A percentile compares a stretch with the other conserved stretches of the same genome.
Evolutionary conservation across 1,140 invertebrate genomes (phyloP).

Genomic region (Trachymyrmex cornetzi): DNA sequence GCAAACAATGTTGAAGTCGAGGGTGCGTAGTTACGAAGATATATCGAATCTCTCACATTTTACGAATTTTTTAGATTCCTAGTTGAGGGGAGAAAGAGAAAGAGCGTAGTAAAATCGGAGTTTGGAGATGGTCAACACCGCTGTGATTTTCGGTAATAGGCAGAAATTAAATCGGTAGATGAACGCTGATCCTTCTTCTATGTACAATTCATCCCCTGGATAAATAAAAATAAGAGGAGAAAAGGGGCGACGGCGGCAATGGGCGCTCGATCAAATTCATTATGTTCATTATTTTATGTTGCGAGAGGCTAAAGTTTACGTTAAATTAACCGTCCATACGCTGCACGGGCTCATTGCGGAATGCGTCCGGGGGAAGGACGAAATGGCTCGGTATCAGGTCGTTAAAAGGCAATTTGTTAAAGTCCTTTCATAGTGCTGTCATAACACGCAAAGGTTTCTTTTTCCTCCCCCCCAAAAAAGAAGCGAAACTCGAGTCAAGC

Average conservation of each 20-base stretch:
- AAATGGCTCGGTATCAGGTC: constrained; percentile 49
- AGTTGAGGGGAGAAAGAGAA: background rate
- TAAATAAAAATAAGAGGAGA: background rate
- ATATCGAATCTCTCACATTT: constrained; percentile 29
- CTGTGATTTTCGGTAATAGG: constrained; percentile 46
- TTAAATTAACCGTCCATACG: constrained; percentile 48
- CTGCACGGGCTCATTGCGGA: constrained; percentile 38
- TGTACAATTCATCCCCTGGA: constrained; percentile 11
- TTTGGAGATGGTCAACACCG: constrained; percentile 17
- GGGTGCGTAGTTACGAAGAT: background rate
- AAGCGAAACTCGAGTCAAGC: background rate
- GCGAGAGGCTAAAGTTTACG: constrained; percentile 41
- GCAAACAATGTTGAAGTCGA: background rate
- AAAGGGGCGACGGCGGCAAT: background rate
- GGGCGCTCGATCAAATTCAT: constrained; percentile 58
- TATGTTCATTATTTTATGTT: constrained; percentile 48
- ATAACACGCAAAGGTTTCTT: constrained; percentile 56
- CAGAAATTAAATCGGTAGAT: constrained; percentile 40
- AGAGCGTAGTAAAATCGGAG: background rate
- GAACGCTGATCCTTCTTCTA: background rate
- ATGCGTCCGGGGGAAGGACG: constrained; percentile 3
- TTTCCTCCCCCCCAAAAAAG: background rate
- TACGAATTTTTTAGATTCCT: constrained; percentile 31
- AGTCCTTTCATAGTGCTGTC: constrained; percentile 44
- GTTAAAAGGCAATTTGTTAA: constrained; percentile 71